Evolutionary conservation across 2,888 invertebrate species (phyloP).

Genomic region (Rhaphigaster nebulosa): DNA sequence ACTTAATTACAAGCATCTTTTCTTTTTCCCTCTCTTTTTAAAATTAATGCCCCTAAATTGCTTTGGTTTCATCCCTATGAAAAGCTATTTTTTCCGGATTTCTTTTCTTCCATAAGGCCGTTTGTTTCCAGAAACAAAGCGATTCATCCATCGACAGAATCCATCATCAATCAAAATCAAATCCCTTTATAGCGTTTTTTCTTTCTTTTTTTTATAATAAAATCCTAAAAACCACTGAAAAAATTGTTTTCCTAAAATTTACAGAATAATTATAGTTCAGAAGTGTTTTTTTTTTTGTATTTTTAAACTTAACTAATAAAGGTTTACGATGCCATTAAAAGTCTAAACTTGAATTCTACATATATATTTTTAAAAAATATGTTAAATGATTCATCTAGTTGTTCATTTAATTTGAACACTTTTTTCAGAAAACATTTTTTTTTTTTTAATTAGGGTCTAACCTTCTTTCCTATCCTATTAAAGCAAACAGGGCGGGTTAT

Average conservation of each 20-base stretch:
- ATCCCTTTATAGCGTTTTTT: not conserved
- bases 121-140: constrained; percentile 11
- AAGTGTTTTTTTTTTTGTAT: no score
- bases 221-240: not conserved
- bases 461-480: no score
- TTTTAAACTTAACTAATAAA: no score
- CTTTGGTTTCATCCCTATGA: not conserved
- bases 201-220: not conserved
- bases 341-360: no score
- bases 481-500: no score
- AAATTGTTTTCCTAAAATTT: not conserved
- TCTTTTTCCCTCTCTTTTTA: not conserved
- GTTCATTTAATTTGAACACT: no score
- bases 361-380: no score
- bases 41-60: constrained; percentile 1
- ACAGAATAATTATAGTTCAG: not conserved
- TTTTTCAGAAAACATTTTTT: no score
- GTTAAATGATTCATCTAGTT: no score
- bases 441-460: no score
- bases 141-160: not conserved
- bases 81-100: constrained; percentile 10
- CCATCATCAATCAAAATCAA: constrained; percentile 27
- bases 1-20: not conserved
- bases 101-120: constrained; percentile 25
- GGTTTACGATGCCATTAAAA: no score